Evolutionary conservation across 2,888 invertebrate species (phyloP), one percentile per base, ranked within the genome.

Genomic region (Oscheius sp.): DNA sequence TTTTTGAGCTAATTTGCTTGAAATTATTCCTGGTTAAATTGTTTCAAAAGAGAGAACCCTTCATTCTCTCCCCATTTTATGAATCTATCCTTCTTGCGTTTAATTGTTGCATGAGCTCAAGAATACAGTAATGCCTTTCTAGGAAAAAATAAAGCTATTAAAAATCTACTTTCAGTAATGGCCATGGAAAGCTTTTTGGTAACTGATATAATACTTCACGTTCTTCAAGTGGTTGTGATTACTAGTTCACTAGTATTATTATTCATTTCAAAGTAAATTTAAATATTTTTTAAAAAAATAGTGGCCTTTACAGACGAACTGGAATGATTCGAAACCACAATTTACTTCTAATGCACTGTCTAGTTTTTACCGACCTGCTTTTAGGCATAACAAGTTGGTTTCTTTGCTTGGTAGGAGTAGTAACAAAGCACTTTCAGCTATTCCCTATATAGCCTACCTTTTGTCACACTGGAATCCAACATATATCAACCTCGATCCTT

Each of bases 371-470:
- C 17, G 57, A 57, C 34, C 15, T 57, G 8, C 17, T 57, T 34
- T 15, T 15, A 20, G 57, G 34, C 20, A 23, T 17, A 29, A n/a
- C 10, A 12, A 34, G 57, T 57, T 25, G 34, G 57, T 33, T 29
- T 29, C n/a, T 12, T 57, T 17, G 12, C 20, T 10, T 34, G 0
- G n/a, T n/a, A n/a, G 4, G 12, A 50, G 15, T n/a, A 50, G 8
- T 17, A n/a, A n/a, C 8, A 23, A 10, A 27, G n/a, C 4, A 5
- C 33, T 50, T 65, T 48, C 52, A 65, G 65, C 31, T 17, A 15
- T 50, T 29, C 65, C 65, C 4, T 50, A 50, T 20, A 34, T 48
- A 12, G n/a, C 23, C 34, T 65, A 65, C 50, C 25, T 65, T 4
- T 8, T 23, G 8, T 17, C n/a, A 8, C 31, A 65, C 15, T 65